These are phyloP conservation scores for Camelus dromedarius DNA, from an alignment of 2,113 vertebrate species.

Conservation along the genomic window DNA sequence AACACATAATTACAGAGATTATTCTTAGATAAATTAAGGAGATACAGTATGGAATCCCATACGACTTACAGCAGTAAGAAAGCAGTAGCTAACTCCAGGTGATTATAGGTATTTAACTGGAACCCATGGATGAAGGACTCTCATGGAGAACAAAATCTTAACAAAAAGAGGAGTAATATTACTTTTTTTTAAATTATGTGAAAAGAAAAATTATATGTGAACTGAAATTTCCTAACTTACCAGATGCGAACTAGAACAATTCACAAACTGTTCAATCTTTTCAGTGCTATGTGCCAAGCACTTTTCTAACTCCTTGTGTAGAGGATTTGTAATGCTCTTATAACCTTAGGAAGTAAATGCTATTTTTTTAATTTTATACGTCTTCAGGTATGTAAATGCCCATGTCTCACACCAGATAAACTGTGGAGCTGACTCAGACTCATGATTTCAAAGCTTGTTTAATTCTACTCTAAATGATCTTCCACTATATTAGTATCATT, in stretches of 20 bases:
- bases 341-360: not conserved
- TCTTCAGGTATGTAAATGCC: not conserved
- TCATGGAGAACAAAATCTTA: not conserved
- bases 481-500: not conserved
- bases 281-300: not conserved
- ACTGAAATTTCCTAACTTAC: not conserved
- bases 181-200: not conserved
- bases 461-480: not conserved
- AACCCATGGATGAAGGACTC: not conserved
- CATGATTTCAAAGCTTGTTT: not conserved
- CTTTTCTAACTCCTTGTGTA: not conserved
- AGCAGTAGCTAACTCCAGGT: not conserved
- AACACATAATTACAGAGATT: not conserved
- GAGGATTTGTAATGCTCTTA: not conserved
- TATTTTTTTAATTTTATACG: constrained; percentile 10
- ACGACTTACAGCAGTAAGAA: not conserved
- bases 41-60: not conserved
- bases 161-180: not conserved
- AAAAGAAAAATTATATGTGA: not conserved
- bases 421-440: not conserved
- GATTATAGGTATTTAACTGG: not conserved
- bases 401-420: not conserved
- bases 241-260: not conserved
- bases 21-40: not conserved
- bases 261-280: not conserved